Evolutionary conservation across 1,140 invertebrate genomes (phyloP).

Genomic region (Sesamia nonagrioides): DNA sequence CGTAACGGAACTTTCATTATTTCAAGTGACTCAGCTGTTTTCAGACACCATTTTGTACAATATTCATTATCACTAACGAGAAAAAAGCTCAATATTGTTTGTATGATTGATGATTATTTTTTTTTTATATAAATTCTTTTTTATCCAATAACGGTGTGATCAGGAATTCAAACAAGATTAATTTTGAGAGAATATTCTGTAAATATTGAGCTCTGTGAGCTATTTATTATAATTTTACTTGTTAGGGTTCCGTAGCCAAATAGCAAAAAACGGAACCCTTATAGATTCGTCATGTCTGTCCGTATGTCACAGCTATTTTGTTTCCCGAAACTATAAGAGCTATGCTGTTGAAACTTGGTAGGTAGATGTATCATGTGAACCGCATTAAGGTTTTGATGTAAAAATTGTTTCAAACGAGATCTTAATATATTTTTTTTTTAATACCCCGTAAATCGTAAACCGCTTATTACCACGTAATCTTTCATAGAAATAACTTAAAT

Average conservation of each 20-base stretch:
- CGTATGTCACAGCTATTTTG: too few species aligned
- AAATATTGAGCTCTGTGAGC: background rate
- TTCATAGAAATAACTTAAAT: too few species aligned
- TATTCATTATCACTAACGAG: background rate
- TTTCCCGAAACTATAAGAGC: too few species aligned
- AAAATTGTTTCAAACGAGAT: too few species aligned
- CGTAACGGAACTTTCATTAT: background rate
- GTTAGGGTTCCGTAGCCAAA: background rate
- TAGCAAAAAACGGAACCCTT: too few species aligned
- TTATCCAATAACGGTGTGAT: constrained; percentile 7
- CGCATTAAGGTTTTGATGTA: too few species aligned
- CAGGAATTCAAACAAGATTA: background rate
- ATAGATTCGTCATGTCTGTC: too few species aligned
- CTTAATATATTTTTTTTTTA: too few species aligned
- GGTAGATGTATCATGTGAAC: too few species aligned
- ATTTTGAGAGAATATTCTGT: background rate
- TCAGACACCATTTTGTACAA: background rate
- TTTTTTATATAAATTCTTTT: background rate
- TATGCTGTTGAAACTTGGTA: too few species aligned
- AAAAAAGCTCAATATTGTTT: background rate
- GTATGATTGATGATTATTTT: background rate
- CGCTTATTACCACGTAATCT: too few species aligned
- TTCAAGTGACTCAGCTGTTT: constrained; percentile 1
- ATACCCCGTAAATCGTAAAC: too few species aligned
- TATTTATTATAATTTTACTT: background rate